phyloP scores from a whole-genome alignment of 2,888 invertebrate species.

The Oscheius sp. region DNA sequence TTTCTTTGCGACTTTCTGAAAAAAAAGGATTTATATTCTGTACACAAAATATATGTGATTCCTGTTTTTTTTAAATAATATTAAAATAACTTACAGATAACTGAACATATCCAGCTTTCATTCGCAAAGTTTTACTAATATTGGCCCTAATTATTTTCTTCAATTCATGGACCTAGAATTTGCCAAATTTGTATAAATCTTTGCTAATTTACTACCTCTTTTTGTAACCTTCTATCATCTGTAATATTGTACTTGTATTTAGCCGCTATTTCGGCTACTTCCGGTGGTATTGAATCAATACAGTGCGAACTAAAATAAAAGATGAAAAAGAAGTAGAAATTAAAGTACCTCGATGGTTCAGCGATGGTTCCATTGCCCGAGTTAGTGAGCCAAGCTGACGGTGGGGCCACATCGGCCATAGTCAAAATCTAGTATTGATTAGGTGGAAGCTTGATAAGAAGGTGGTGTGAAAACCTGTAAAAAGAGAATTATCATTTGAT shows the following conservation, averaged over 20 bases:
- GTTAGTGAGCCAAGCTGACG: constrained; percentile 14
- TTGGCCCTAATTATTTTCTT: constrained; percentile 49
- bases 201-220: constrained; percentile 31
- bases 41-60: too few species aligned
- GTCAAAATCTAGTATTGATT: constrained; percentile 19
- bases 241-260: constrained; percentile 57
- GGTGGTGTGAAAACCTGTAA: not conserved
- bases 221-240: constrained; percentile 46
- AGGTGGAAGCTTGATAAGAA: not conserved
- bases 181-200: not conserved
- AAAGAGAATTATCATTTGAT: not conserved
- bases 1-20: constrained; percentile 45
- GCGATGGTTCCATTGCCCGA: not conserved
- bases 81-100: constrained; percentile 41
- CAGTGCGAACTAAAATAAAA: constrained; percentile 21
- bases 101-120: constrained; percentile 59
- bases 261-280: constrained; percentile 56
- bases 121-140: constrained; percentile 53
- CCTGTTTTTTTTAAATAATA: too few species aligned
- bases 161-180: constrained; percentile 43
- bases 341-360: constrained; percentile 23
- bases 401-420: constrained; percentile 29
- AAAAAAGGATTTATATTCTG: not conserved
- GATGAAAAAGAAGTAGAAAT: too few species aligned
- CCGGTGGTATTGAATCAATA: constrained; percentile 54